phyloP scores from a whole-genome alignment of 2,113 vertebrate species.

The Piaya cayana region DNA sequence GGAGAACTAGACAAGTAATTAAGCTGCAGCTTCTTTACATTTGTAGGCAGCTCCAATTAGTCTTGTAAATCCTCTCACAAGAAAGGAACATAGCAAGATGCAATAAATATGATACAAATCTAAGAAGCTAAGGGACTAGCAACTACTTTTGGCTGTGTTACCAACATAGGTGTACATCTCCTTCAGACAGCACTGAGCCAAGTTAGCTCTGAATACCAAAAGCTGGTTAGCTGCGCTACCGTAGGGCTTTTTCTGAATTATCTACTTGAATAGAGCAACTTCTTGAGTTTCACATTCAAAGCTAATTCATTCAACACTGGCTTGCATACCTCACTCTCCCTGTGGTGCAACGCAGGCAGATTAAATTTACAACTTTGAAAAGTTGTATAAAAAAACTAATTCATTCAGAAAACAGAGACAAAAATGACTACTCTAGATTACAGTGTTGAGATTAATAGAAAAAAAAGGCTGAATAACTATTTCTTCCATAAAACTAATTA shows the following conservation, averaged over 20 bases:
- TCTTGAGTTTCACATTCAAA: background rate
- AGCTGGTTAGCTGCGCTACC: background rate
- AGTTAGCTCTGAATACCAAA: background rate
- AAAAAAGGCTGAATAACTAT: background rate
- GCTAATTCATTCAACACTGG: background rate
- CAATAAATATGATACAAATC: background rate
- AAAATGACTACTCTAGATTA: background rate
- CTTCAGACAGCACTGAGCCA: background rate
- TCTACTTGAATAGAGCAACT: background rate
- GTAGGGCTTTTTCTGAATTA: background rate
- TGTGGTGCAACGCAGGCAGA: background rate
- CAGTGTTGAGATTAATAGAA: background rate
- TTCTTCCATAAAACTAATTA: background rate
- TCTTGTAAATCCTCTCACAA: background rate
- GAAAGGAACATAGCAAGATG: background rate
- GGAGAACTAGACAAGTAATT: background rate
- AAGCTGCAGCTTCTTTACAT: background rate
- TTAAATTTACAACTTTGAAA: background rate
- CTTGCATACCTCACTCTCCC: background rate
- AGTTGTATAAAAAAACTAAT: background rate
- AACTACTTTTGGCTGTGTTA: background rate
- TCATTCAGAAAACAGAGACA: background rate
- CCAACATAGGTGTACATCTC: background rate
- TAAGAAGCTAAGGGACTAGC: background rate
- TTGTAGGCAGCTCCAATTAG: background rate